Evolutionary conservation across 2,113 vertebrate genomes (phyloP), one percentile per base, ranked within the genome.

Genomic region (Scomber scombrus): DNA sequence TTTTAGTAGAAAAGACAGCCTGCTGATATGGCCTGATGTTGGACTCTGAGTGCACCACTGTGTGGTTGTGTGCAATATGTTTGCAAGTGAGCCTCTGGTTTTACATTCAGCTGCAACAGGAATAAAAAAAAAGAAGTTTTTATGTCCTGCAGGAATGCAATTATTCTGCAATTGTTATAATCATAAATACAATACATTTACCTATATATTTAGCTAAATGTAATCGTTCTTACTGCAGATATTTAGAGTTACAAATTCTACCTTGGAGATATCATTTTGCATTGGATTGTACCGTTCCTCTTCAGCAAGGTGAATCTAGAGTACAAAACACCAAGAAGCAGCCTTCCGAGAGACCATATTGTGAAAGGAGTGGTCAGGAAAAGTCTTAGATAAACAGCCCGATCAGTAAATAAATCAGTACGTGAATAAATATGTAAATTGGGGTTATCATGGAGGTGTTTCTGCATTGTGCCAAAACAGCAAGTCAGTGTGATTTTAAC

Each of bases 401-500:
- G 19, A 85, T 84, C 51, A 74, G 50, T 78, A 61, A 84, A 89
- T 71, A 61, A 74, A 82, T 71, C 45, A 14, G 54, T n/a, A n/a
- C 65, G 62, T 55, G 9, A 71, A 82, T 34, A 80, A 75, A 78
- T 45, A 55, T 80, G 63, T 64, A 88, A 85, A 91, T 85, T 82
- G 56, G 40, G 78, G 78, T 88, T 84, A 86, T 85, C 76, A 2
- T 19, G 46, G 64, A 63, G 56, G 29, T 43, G 40, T 63, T 80
- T 85, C 23, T 73, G 80, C 70, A 52, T 82, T 81, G 70, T 82
- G 57, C 66, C 45, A 57, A 86, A 85, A 84, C 70, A 76, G 82
- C 81, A 80, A 85, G 55, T 60, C 71, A 16, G 75, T 57, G 16
- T 40, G 69, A 87, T 88, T 89, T 88, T 43, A 83, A 82, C 83